phyloP scores from a whole-genome alignment of 30 jellyfish, hydroid and myxozoan species.

The Cassiopea xamachana region DNA sequence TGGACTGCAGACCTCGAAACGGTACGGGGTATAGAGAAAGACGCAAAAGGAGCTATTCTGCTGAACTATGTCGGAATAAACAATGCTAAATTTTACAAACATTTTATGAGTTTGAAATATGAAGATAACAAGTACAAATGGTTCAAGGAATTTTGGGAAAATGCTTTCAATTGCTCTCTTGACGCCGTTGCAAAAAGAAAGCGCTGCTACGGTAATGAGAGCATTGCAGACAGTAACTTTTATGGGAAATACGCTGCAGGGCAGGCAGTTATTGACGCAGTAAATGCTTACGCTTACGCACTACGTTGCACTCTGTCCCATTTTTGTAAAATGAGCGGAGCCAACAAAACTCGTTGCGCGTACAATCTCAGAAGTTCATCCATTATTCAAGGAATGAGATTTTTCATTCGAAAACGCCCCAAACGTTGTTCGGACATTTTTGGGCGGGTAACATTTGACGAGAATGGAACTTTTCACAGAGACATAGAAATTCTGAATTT shows the following conservation, averaged over 20 bases:
- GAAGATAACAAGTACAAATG: slow-evolving; percentile 28
- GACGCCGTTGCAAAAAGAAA: not conserved
- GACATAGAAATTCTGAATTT: slow-evolving; percentile 4
- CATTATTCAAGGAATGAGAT: not conserved
- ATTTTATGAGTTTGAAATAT: slow-evolving; percentile 10
- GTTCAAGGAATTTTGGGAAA: slow-evolving; percentile 71
- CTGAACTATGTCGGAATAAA: slow-evolving; percentile 20
- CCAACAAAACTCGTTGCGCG: not conserved
- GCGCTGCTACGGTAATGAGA: slow-evolving; percentile 36
- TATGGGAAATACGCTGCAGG: slow-evolving; percentile 36
- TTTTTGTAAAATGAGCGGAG: not conserved
- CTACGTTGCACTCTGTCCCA: slow-evolving; percentile 6
- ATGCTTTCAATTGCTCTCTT: slow-evolving; percentile 38
- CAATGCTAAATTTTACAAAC: slow-evolving; percentile 4
- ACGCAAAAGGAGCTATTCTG: slow-evolving; percentile 24
- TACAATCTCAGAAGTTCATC: not conserved
- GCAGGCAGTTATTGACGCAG: slow-evolving; percentile 56
- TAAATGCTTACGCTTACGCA: slow-evolving; percentile 32
- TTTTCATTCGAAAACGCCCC: not conserved
- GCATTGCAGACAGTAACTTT: slow-evolving; percentile 15
- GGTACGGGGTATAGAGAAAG: slow-evolving; percentile 13
- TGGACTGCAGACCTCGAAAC: slow-evolving; percentile 36
- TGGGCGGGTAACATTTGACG: not conserved
- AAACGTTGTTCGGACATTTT: not conserved
- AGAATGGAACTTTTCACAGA: slow-evolving; percentile 1